A percentile compares a stretch with the other conserved stretches of the same genome.
Conservation (phyloP, 2,113 vertebrate species). For the Sminthopsis crassicaudata region DNA sequence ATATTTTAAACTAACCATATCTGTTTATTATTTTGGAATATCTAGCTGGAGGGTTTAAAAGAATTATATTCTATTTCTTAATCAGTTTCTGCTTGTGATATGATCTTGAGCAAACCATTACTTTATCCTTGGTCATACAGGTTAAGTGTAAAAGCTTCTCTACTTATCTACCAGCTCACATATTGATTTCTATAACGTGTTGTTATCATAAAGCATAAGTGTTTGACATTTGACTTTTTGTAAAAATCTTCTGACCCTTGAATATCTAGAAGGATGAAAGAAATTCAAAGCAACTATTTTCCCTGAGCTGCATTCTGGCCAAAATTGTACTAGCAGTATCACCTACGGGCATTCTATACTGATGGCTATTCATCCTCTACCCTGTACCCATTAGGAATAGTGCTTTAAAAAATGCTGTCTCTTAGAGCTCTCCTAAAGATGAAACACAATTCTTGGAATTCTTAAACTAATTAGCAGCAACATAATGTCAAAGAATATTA, state of each 20-base stretch:
- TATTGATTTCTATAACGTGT: neutral
- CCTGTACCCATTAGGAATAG: neutral
- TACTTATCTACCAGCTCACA: neutral
- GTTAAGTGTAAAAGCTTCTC: slow-evolving; percentile 17
- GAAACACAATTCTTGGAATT: slow-evolving; percentile 24
- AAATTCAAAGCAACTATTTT: neutral
- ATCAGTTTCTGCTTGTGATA: slow-evolving; percentile 10
- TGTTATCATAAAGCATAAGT: slow-evolving; percentile 39
- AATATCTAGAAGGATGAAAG: neutral
- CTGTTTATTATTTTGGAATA: slow-evolving; percentile 33
- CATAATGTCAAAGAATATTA: slow-evolving; percentile 7
- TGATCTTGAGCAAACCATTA: neutral
- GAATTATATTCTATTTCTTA: slow-evolving; percentile 1
- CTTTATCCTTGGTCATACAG: slow-evolving; percentile 8
- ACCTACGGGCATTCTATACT: neutral
- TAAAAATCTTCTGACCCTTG: slow-evolving; percentile 33
- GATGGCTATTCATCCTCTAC: neutral
- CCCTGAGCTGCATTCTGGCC: neutral
- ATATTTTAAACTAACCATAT: neutral
- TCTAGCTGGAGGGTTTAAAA: neutral
- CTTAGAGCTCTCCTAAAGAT: neutral
- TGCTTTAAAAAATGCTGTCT: slow-evolving; percentile 1
- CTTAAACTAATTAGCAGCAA: slow-evolving; percentile 8
- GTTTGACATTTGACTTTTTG: slow-evolving; percentile 38
- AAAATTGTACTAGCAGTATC: slow-evolving; percentile 8